Conservation (phyloP, 2,888 invertebrate genomes). For the Cheilosia scutellata region DNA sequence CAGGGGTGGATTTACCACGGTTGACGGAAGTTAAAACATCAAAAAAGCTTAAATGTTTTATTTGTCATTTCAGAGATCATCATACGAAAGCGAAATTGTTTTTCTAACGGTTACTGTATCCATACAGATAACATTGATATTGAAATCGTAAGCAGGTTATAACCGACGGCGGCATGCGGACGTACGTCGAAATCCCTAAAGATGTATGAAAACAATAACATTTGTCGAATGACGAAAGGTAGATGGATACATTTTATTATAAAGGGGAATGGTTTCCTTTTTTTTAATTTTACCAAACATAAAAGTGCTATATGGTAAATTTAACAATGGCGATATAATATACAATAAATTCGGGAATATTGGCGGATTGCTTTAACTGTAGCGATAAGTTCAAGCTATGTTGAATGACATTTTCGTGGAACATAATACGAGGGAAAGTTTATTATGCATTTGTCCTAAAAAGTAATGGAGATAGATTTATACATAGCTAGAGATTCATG, state of each 20-base stretch:
- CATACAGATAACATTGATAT: slow-evolving; percentile 75
- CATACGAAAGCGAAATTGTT: slow-evolving; percentile 68
- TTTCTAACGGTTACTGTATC: slow-evolving; percentile 60
- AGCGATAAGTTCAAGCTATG: slow-evolving; percentile 13
- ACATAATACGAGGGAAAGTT: neutral
- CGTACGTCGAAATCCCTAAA: slow-evolving; percentile 67
- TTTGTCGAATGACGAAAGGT: slow-evolving; percentile 59
- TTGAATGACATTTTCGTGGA: neutral
- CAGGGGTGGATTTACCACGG: slow-evolving; percentile 59
- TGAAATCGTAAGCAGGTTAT: slow-evolving; percentile 70
- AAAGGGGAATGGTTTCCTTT: slow-evolving; percentile 36
- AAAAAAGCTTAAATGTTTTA: slow-evolving; percentile 74
- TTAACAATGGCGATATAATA: slow-evolving; percentile 47
- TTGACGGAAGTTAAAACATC: slow-evolving; percentile 70
- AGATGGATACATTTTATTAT: slow-evolving; percentile 48
- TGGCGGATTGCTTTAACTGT: slow-evolving; percentile 38
- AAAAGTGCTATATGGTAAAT: slow-evolving; percentile 60
- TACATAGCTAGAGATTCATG: too few relatives aligned
- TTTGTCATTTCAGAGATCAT: slow-evolving; percentile 74
- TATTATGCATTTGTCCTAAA: neutral
- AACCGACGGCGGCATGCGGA: slow-evolving; percentile 41
- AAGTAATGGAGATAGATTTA: too few relatives aligned
- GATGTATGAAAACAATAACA: slow-evolving; percentile 72
- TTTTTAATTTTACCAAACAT: slow-evolving; percentile 60
- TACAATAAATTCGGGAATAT: slow-evolving; percentile 27